These are phyloP conservation scores for Dipodomys stephensi DNA, from an alignment of 2,113 vertebrate species.

Conservation along the genomic window DNA sequence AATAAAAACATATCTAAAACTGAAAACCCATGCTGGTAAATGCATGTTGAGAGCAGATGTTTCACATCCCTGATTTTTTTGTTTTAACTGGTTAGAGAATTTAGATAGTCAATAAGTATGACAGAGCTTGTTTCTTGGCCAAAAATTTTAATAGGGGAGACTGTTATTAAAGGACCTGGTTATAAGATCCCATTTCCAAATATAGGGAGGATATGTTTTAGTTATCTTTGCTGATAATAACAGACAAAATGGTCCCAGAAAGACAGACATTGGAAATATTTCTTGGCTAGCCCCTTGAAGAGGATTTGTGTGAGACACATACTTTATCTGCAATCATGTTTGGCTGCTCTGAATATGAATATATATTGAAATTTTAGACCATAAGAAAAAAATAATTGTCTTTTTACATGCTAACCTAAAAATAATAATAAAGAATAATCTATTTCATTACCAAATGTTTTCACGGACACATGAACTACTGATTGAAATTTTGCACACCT, in stretches of 20 bases:
- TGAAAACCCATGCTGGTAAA: background rate
- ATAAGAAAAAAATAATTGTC: background rate
- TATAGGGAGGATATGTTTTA: background rate
- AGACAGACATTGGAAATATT: constrained; percentile 7
- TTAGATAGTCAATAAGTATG: constrained; percentile 6
- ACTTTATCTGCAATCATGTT: background rate
- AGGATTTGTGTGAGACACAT: background rate
- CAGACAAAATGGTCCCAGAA: constrained; percentile 56
- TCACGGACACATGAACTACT: background rate
- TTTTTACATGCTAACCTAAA: constrained; percentile 4
- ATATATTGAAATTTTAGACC: constrained; percentile 10
- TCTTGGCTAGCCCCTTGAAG: background rate
- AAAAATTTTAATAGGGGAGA: constrained; percentile 41
- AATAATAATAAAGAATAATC: background rate
- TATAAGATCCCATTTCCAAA: constrained; percentile 48
- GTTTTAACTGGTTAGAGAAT: background rate
- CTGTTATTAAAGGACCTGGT: background rate
- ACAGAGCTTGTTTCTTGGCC: constrained; percentile 47
- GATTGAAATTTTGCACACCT: background rate
- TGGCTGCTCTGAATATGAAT: background rate
- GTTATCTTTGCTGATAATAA: constrained; percentile 15
- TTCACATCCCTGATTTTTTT: constrained; percentile 23
- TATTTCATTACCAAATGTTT: background rate
- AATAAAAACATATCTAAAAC: background rate
- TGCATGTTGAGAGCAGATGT: constrained; percentile 19